Evolutionary conservation across 1,140 invertebrate species (phyloP).

Genomic region (Lepidotrigona ventralis): DNA sequence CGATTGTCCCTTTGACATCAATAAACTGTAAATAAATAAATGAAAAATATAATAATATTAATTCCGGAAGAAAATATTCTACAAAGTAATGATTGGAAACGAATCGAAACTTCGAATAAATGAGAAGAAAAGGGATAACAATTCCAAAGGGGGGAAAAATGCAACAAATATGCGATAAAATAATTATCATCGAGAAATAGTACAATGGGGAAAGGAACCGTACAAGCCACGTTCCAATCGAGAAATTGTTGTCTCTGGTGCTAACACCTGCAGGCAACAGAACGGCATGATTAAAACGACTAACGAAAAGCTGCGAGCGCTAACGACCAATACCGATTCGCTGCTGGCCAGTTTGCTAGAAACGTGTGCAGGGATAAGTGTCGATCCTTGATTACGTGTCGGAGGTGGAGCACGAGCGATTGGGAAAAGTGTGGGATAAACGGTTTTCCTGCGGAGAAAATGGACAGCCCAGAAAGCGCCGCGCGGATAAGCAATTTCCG

Average conservation of each 20-base stretch:
- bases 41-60: too few species aligned
- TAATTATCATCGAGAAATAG: too few species aligned
- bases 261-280: neutral
- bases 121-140: too few species aligned
- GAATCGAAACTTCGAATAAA: too few species aligned
- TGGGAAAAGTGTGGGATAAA: slow-evolving; percentile 32
- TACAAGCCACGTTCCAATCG: neutral
- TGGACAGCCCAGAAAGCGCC: slow-evolving; percentile 15
- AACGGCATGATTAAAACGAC: neutral
- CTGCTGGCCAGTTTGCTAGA: neutral
- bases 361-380: slow-evolving; percentile 13
- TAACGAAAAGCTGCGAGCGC: neutral
- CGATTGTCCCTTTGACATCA: too few species aligned
- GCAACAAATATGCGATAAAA: too few species aligned
- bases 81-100: too few species aligned
- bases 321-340: slow-evolving; percentile 2
- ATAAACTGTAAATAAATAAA: too few species aligned
- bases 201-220: neutral
- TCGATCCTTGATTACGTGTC: slow-evolving; percentile 37
- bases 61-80: too few species aligned
- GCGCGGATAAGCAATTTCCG: slow-evolving; percentile 42
- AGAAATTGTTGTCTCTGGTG: neutral
- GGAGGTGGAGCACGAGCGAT: slow-evolving; percentile 22
- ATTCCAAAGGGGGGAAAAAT: too few species aligned
- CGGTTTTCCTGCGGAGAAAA: slow-evolving; percentile 30